phyloP scores from a whole-genome alignment of 2,113 vertebrate genomes.

The Gallinago jamesoni region DNA sequence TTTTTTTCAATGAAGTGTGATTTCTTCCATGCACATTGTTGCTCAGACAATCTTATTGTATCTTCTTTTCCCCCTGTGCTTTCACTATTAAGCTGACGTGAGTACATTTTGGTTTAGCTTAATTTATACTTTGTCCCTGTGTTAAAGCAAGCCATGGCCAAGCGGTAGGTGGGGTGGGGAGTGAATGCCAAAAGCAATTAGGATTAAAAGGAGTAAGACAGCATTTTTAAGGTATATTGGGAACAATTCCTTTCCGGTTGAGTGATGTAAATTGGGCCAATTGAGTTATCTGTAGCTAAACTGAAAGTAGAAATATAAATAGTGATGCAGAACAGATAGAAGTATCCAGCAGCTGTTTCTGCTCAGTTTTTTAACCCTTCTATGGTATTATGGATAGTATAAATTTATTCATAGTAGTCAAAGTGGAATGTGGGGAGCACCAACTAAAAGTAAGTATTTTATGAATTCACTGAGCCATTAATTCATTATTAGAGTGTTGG shows the following conservation, averaged over 20 bases:
- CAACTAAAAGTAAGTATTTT: neutral
- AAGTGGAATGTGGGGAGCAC: neutral
- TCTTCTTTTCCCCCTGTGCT: neutral
- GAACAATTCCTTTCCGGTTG: neutral
- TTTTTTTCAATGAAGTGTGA: neutral
- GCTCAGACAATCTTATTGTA: neutral
- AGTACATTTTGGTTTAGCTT: neutral
- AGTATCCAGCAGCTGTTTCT: neutral
- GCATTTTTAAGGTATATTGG: neutral
- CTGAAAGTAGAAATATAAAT: neutral
- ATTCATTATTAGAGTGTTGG: neutral
- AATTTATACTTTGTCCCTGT: neutral
- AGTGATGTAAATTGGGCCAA: neutral
- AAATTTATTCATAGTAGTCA: neutral
- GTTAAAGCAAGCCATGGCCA: neutral
- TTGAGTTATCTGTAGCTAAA: neutral
- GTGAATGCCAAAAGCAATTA: neutral
- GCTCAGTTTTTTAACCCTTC: neutral
- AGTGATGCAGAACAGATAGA: neutral
- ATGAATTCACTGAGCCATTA: neutral
- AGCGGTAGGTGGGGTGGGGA: too few relatives aligned
- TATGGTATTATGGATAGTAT: neutral
- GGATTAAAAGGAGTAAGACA: neutral
- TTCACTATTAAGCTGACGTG: neutral
- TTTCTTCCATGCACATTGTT: neutral